phyloP scores from a whole-genome alignment of 2,888 invertebrate genomes.

The Unio delphinus region DNA sequence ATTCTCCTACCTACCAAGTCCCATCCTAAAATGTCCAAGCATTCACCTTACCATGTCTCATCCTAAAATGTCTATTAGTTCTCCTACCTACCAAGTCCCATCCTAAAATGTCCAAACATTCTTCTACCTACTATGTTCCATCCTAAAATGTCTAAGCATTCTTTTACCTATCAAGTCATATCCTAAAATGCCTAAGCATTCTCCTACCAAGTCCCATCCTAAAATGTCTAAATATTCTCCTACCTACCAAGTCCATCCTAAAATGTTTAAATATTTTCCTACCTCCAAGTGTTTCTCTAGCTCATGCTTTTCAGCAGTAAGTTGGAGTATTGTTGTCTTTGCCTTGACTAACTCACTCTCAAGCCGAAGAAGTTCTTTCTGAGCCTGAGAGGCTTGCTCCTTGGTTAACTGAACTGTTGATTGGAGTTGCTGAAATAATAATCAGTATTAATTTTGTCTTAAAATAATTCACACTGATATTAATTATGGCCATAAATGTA shows the following conservation, averaged over 20 bases:
- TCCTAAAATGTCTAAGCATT: no score
- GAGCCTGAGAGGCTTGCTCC: constrained; percentile 19
- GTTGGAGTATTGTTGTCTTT: constrained; percentile 45
- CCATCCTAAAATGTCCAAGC: neutral
- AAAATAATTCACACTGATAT: no score
- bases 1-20: constrained; percentile 31
- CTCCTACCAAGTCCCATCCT: no score
- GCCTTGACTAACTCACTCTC: constrained; percentile 51
- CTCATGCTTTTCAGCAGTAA: constrained; percentile 45
- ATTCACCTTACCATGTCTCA: constrained; percentile 15
- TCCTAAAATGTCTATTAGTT: no score
- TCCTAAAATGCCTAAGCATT: no score
- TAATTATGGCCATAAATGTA: no score
- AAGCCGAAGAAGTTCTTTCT: constrained; percentile 11
- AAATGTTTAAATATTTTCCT: neutral
- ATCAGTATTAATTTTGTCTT: neutral
- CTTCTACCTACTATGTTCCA: no score
- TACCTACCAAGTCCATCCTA: neutral
- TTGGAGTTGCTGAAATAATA: constrained; percentile 12
- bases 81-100: no score
- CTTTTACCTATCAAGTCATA: no score
- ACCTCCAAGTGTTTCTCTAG: constrained; percentile 53
- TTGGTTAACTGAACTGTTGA: constrained; percentile 7
- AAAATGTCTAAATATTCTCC: no score
- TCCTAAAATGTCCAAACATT: no score